Evolutionary conservation across 2,113 vertebrate genomes (phyloP), one percentile per base, ranked within the genome.

Genomic region (Tragulus kanchil): DNA sequence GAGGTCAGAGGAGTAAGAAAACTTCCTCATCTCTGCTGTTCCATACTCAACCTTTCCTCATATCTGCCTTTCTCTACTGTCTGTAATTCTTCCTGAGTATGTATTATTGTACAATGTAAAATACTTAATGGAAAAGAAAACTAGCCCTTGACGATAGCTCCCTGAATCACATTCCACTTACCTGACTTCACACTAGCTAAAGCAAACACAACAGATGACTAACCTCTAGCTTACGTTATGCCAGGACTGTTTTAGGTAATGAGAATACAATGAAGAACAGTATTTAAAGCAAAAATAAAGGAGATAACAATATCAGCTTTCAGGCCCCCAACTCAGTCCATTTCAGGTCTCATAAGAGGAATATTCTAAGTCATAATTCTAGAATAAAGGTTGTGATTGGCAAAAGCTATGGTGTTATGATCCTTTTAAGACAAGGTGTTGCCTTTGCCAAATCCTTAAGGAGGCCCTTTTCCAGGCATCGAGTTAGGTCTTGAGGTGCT

Each of bases 61-160:
- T 65, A 84, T 36, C 9, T 67, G 28, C 15, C 59, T 64, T 94
- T 78, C 71, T 85, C 62, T 83, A 61, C 42, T 50, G 42, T 56
- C n/a, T 21, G 31, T 79, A 73, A 21, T 64, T 85, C 89, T 92
- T 15, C 10, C 50, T 73, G 42, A 52, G 3, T 54, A 48, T 65
- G 15, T 48, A 52, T 92, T 71, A 71, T 71, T 89, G 85, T 71
- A 62, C 14, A 62, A 94, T 21, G 9, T 56, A 71, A 94, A 92
- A 77, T 36, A 83, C 8, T 67, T 54, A 54, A 50, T 23, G 17
- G 89, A 86, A 82, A 83, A 82, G 58, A 94, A 93, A 88, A 83
- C 31, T 56, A 75, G 31, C 42, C 59, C 48, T 64, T 65, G 42
- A 89, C 62, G 56, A 52, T 15, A 81, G 54, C 26, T 52, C 79